A percentile compares a stretch with the other conserved stretches of the same genome.
These are phyloP conservation scores for Onychomys arenicola DNA, from an alignment of 2,797 vertebrate genomes.

Conservation along the genomic window DNA sequence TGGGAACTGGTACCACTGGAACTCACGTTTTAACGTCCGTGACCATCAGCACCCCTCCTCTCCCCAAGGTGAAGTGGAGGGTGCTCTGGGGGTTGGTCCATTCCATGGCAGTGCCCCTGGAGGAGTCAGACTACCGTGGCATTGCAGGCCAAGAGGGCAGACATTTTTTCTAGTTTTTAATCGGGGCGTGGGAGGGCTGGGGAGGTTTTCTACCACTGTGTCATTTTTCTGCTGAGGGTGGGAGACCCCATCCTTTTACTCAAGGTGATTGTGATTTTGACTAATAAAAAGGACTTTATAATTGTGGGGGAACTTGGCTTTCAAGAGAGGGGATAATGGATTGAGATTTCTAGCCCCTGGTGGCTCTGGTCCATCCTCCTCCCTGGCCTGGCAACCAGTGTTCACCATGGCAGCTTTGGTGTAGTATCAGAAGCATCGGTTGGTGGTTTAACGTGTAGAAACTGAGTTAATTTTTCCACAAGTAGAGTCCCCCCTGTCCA, in stretches of 20 bases:
- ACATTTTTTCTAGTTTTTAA: conserved; percentile 84
- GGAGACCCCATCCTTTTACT: conserved; percentile 81
- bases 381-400: background rate
- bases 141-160: conserved; percentile 70
- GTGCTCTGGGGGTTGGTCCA: conserved; percentile 36
- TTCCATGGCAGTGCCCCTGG: conserved; percentile 31
- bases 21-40: conserved; percentile 66
- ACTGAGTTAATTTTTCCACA: conserved; percentile 1
- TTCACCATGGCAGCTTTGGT: background rate
- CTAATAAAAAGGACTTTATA: conserved; percentile 85
- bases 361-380: background rate
- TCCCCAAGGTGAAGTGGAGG: conserved; percentile 79
- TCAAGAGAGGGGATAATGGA: conserved; percentile 44
- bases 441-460: background rate
- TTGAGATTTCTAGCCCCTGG: conserved; percentile 1
- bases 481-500: background rate
- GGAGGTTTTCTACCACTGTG: conserved; percentile 83
- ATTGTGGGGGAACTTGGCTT: conserved; percentile 78
- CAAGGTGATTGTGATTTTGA: conserved; percentile 84
- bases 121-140: conserved; percentile 39
- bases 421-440: background rate
- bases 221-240: conserved; percentile 82
- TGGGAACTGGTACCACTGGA: conserved; percentile 80
- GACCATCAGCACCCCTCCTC: conserved; percentile 73
- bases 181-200: conserved; percentile 60